These are phyloP conservation scores for Eupithecia vulgata DNA, from an alignment of 2,888 invertebrate genomes.

Conservation along the genomic window DNA sequence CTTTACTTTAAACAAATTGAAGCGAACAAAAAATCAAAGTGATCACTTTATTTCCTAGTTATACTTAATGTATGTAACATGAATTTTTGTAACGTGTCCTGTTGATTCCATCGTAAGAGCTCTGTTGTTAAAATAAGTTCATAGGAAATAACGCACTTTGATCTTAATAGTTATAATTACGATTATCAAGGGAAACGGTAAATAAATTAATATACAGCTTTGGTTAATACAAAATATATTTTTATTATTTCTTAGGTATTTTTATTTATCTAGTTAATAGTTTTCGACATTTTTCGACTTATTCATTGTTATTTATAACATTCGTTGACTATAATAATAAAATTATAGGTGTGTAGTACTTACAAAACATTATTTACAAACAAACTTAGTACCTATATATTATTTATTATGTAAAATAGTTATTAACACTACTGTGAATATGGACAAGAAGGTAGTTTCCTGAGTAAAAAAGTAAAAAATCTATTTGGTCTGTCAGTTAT, in stretches of 20 bases:
- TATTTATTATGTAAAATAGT: background rate
- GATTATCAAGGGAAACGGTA: background rate
- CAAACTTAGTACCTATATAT: background rate
- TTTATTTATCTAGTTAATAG: background rate
- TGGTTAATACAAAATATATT: background rate
- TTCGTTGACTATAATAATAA: background rate
- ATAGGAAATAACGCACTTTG: too few relatives aligned
- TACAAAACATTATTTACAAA: background rate
- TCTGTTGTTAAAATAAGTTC: too few relatives aligned
- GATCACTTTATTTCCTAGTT: too few relatives aligned
- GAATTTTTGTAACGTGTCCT: too few relatives aligned
- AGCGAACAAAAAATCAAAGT: too few relatives aligned
- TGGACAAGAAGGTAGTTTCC: background rate
- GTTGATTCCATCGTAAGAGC: too few relatives aligned
- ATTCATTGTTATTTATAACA: background rate
- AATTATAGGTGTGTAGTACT: background rate
- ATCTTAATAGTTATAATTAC: too few relatives aligned
- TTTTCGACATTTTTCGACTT: background rate
- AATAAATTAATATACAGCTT: background rate
- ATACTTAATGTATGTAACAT: too few relatives aligned
- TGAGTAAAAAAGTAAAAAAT: too few relatives aligned
- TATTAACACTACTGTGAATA: background rate
- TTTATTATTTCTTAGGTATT: background rate
- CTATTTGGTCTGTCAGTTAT: too few relatives aligned
- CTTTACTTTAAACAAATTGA: too few relatives aligned